These are phyloP conservation scores for Gryllus longicercus DNA, from an alignment of 2,888 invertebrate genomes.

Conservation along the genomic window DNA sequence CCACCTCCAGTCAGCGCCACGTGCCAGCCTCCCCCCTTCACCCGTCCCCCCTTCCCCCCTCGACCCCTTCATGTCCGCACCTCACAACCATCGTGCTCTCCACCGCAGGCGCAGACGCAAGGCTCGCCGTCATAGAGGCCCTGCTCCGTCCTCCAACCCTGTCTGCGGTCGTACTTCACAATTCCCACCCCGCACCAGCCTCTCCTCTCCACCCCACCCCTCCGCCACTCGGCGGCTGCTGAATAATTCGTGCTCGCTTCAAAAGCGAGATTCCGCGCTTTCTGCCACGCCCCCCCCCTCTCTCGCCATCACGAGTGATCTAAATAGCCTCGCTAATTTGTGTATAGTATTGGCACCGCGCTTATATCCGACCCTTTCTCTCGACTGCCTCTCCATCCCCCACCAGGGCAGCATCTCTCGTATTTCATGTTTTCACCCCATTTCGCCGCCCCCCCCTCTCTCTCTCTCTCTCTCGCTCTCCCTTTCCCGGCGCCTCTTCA, in stretches of 20 bases:
- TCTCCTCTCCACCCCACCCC: background rate
- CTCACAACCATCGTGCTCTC: too few species aligned
- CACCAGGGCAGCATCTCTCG: background rate
- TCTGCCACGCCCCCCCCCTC: background rate
- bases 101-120: too few species aligned
- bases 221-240: background rate
- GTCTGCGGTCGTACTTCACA: too few species aligned
- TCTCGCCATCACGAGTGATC: constrained; percentile 3
- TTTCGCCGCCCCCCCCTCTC: background rate
- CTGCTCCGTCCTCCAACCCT: too few species aligned
- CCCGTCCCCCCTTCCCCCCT: too few species aligned
- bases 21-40: too few species aligned
- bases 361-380: background rate
- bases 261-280: background rate
- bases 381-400: background rate
- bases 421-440: constrained; percentile 17
- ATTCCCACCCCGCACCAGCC: background rate
- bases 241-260: background rate
- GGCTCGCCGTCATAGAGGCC: too few species aligned
- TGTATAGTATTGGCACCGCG: constrained; percentile 7
- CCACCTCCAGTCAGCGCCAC: too few species aligned
- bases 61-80: too few species aligned
- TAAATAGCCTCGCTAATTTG: constrained; percentile 17
- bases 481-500: background rate
- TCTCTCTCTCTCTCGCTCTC: background rate